Base-by-base conservation (phyloP, 1,140 invertebrate genomes). In the Xylocopa sonorina region DNA sequence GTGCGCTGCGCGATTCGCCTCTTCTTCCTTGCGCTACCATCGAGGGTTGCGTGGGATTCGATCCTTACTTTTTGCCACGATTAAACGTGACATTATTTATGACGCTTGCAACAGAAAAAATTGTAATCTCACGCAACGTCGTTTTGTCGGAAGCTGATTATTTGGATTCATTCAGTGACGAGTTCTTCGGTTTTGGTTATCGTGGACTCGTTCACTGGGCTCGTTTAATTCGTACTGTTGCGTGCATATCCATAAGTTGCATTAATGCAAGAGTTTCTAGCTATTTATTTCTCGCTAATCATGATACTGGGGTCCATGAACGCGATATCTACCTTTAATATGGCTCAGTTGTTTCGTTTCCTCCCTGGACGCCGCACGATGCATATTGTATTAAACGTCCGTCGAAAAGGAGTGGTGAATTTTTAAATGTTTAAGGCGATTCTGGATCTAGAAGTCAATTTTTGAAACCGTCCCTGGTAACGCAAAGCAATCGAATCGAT, bases 401-500 rank as follows among this genome's bases (percentile, higher is more conserved):
- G n/a, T n/a, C 32, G 16, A 24, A 50, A 62, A 27, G 0, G 32
- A 5, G 48, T 18, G 9, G 24, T 27, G 29, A 14, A 32, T 63
- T 43, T 71, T 75, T 24, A 74, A 74, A 63, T 63, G 64, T 74
- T 74, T 41, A 74, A 62, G 43, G 21, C 5, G 2, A n/a, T 3
- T 12, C 6, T 57, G 16, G 6, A 21, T 18, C 9, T 10, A 21
- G 18, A 14, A n/a, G 38, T 43, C 38, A 27, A 64, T 64, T 64
- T 16, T 12, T 64, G 46, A n/a, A 2, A 18, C 10, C 6, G 24
- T 2, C 24, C n/a, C 6, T 46, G n/a, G 7, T 10, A 12, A 46
- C 41, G 62, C 1, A 7, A 2, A 27, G 0, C 62, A 24, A 10
- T 43, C 43, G 41, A 58, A 58, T 58, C 21, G 16, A 58, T 1